These are phyloP conservation scores for Drosophila paranaensis DNA, from an alignment of 2,888 invertebrate species.

Conservation along the genomic window DNA sequence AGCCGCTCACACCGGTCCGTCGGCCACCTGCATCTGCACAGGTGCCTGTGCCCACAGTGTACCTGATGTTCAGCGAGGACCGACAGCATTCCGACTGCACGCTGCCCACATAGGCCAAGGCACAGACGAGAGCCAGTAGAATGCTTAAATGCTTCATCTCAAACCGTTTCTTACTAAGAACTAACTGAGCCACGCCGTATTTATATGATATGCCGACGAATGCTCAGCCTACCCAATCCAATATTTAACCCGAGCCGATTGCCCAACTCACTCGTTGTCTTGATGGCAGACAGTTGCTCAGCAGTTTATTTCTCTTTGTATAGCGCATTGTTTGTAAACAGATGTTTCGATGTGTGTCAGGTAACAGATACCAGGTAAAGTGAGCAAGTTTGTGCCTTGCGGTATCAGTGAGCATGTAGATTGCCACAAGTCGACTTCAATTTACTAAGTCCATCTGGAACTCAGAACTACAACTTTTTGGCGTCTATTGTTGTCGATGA, in stretches of 20 bases:
- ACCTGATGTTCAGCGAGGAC: not conserved
- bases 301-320: not conserved
- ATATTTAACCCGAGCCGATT: not conserved
- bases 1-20: not conserved
- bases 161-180: not conserved
- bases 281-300: not conserved
- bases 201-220: not conserved
- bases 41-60: not conserved
- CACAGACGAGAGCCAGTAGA: not conserved
- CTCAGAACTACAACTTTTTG: rapidly evolving
- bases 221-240: no score
- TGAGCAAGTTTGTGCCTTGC: no score
- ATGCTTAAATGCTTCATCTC: not conserved
- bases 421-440: no score
- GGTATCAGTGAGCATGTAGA: no score
- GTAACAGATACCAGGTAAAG: not conserved
- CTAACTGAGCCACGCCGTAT: not conserved
- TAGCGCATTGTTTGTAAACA: not conserved
- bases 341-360: not conserved
- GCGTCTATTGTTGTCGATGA: not conserved
- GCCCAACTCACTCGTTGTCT: not conserved
- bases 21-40: not conserved
- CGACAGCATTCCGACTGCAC: not conserved
- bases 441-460: not conserved
- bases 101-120: conserved; percentile 1